Percentiles rank a stretch among this genome's conserved stretches.
These are phyloP conservation scores for Leuciscus waleckii DNA, from an alignment of 2,797 vertebrate genomes.

Conservation along the genomic window DNA sequence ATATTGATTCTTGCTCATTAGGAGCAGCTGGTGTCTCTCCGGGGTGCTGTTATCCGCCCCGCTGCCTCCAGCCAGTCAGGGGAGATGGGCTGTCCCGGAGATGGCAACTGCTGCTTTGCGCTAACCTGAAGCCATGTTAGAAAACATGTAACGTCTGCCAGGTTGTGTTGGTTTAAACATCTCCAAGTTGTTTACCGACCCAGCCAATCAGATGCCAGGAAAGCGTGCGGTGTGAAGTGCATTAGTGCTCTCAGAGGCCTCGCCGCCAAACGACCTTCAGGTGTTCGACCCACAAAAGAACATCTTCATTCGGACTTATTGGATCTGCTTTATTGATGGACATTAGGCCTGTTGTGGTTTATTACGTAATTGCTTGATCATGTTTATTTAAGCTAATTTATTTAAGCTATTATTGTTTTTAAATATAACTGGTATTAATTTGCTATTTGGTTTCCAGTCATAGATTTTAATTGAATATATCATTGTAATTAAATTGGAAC, in stretches of 20 bases:
- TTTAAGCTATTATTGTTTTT: neutral
- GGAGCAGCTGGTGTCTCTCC: slow-evolving; percentile 32
- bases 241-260: neutral
- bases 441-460: neutral
- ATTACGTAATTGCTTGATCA: neutral
- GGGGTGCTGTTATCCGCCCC: slow-evolving; percentile 35
- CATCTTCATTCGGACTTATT: neutral
- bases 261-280: neutral
- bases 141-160: slow-evolving; percentile 17
- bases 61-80: neutral
- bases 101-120: slow-evolving; percentile 1
- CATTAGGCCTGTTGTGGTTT: neutral
- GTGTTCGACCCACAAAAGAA: neutral
- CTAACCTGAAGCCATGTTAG: slow-evolving; percentile 30
- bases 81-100: neutral
- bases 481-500: neutral
- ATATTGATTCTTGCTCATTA: slow-evolving; percentile 59
- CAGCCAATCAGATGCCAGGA: neutral
- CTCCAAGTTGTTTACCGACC: neutral
- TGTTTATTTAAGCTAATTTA: neutral
- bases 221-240: neutral
- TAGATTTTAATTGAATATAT: neutral
- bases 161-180: slow-evolving; percentile 38
- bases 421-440: neutral
- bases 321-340: neutral